These are phyloP conservation scores for Mesaphorura yosii DNA, from an alignment of 1,140 invertebrate species.

Conservation along the genomic window DNA sequence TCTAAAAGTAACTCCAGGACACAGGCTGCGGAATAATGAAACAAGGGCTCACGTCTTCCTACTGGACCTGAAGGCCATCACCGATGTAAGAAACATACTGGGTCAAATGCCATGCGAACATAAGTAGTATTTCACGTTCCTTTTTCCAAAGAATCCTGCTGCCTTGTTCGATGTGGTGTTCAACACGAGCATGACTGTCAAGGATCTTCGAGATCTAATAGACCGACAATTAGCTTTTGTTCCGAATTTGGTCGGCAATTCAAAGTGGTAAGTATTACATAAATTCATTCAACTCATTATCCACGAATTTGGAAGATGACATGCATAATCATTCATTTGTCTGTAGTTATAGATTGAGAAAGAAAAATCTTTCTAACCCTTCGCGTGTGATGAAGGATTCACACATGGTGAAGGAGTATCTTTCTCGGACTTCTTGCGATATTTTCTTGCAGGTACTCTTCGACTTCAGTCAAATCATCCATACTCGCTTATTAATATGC, in stretches of 20 bases:
- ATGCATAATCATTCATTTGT: too few species aligned
- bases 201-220: background rate
- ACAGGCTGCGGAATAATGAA: background rate
- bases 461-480: too few species aligned
- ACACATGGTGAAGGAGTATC: too few species aligned
- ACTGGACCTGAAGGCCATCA: background rate
- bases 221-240: background rate
- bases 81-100: background rate
- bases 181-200: background rate
- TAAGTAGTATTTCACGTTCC: background rate
- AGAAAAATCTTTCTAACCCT: too few species aligned
- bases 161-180: background rate
- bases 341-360: too few species aligned
- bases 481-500: too few species aligned
- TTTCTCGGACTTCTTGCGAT: too few species aligned
- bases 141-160: background rate
- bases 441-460: too few species aligned
- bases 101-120: background rate
- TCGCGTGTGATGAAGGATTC: too few species aligned
- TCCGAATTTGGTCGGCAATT: background rate
- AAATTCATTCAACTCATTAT: too few species aligned
- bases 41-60: background rate
- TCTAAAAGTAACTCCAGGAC: background rate
- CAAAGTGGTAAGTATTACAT: too few species aligned
- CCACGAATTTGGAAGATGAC: too few species aligned